Base-by-base conservation (phyloP, 2,797 vertebrate species). In the Momotus momota region DNA sequence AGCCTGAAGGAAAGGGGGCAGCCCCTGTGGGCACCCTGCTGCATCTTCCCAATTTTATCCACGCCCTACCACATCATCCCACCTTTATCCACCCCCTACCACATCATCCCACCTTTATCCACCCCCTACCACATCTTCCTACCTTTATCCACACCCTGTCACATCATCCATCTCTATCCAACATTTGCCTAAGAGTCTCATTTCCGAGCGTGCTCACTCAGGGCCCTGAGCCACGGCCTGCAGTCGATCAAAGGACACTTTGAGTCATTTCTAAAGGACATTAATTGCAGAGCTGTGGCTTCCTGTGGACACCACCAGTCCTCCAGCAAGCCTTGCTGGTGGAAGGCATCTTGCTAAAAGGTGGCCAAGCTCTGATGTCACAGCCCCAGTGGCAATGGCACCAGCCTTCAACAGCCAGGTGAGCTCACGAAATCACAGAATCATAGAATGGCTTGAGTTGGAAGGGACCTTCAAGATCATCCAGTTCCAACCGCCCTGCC, bases 171-270 rank as follows among this genome's bases (percentile, higher is more conserved):
- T 14, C 57, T 58, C 27, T 18, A 46, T 3, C 13, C 17, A 84
- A 4, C 13, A 3, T 27, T 10, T 26, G 18, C 60, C 55, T 35
- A 12, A 67, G 46, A 1, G 5, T 48, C 54, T 64, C 0, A 0
- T 45, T 71, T 33, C 61, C 78, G 64, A 48, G 33, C 2, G 0
- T 0, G 0, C 43, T 43, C 8, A 7, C 16, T 16, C 17, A 35
- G 23, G 31, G 70, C 45, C 33, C 48, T 40, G 25, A 79, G 27
- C n/a, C 35, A 14, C 45, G 43, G 6, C 7, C 45, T 58, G 33
- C 27, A 51, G 29, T 25, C 7, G 5, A 38, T 5, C 67, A 14
- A 33, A 51, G 40, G 45, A n/a, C 31, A 11, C 29, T 21, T 8
- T 1, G 23, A 38, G 55, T 38, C 40, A 14, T 29, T 58, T 78